Evolutionary conservation across 2,797 vertebrate genomes (phyloP).

Genomic region (Acrocephalus scirpaceus): DNA sequence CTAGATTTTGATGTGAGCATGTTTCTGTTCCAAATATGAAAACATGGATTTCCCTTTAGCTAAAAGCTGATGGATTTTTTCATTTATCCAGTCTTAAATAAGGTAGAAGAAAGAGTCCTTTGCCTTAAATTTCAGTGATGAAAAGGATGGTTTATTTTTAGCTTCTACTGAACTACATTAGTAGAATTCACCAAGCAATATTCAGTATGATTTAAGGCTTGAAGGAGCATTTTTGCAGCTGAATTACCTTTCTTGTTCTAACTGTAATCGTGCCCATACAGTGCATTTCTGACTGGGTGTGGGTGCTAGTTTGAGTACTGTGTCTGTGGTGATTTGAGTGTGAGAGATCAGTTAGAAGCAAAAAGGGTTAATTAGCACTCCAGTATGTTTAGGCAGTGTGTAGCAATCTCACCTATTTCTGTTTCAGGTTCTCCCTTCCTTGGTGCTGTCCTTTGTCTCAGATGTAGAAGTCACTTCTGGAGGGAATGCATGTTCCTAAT

Average conservation of each 20-base stretch:
- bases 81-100: neutral
- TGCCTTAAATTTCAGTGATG: neutral
- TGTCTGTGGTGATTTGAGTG: neutral
- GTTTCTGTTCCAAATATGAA: neutral
- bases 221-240: neutral
- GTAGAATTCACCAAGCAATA: neutral
- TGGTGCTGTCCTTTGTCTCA: neutral
- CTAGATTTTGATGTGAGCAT: neutral
- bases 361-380: neutral
- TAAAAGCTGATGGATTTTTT: neutral
- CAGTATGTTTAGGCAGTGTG: neutral
- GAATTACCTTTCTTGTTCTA: neutral
- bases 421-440: neutral
- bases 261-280: neutral
- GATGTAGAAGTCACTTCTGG: neutral
- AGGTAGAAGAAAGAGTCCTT: neutral
- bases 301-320: neutral
- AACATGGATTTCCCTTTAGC: neutral
- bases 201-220: neutral
- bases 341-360: neutral
- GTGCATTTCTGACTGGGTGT: neutral
- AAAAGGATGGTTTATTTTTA: neutral
- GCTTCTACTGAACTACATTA: neutral
- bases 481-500: neutral
- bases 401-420: neutral